These are phyloP conservation scores for Lycocerus yunnanus DNA, from an alignment of 2,888 invertebrate genomes.

Conservation along the genomic window DNA sequence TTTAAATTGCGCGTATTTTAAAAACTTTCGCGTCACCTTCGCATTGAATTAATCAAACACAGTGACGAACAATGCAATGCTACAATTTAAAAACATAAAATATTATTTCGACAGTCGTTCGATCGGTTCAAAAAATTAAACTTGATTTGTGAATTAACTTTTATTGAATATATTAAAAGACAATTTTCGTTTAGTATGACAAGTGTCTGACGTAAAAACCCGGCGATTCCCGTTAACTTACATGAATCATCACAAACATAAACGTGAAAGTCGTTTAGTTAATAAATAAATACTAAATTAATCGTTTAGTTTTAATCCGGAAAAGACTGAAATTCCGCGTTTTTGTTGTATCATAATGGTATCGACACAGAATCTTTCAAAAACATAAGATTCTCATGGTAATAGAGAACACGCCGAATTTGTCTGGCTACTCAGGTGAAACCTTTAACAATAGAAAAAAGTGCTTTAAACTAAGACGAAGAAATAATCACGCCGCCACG, in stretches of 20 bases:
- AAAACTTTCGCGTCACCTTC: background rate
- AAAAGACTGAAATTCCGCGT: constrained; percentile 20
- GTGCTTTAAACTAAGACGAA: constrained; percentile 16
- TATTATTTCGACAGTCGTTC: background rate
- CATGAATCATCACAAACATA: constrained; percentile 43
- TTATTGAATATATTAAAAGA: background rate
- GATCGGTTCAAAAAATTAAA: background rate
- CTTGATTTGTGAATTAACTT: background rate
- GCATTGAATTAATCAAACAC: background rate
- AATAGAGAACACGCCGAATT: constrained; percentile 12
- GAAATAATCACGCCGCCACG: constrained; percentile 12
- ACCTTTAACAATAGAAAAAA: constrained; percentile 16
- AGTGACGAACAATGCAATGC: background rate
- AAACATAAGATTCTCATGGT: constrained; percentile 3
- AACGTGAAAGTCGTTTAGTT: constrained; percentile 41
- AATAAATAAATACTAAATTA: constrained; percentile 25
- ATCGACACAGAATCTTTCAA: background rate
- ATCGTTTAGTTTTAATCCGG: constrained; percentile 19
- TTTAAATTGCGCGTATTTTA: constrained; percentile 16
- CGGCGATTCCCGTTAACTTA: constrained; percentile 35
- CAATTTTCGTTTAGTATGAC: constrained; percentile 11
- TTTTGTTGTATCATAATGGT: background rate
- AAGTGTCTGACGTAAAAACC: constrained; percentile 35
- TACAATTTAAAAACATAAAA: background rate
- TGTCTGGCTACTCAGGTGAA: constrained; percentile 19